Percentiles rank a stretch among this genome's conserved stretches.
phyloP scores from a whole-genome alignment of 2,113 vertebrate genomes.

The Marcusenius ussheri region DNA sequence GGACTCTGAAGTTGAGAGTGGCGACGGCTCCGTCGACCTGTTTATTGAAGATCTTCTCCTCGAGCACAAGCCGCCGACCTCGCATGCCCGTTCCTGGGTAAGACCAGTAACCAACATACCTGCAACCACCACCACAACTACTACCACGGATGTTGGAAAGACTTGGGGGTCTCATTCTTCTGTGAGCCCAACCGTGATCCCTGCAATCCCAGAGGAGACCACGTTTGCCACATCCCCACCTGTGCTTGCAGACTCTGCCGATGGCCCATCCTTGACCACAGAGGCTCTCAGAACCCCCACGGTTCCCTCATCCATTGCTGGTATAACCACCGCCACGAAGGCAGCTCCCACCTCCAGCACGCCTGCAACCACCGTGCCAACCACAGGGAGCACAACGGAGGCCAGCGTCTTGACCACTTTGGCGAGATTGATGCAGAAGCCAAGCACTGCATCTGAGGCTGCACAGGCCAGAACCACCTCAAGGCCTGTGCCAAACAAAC shows the following conservation, averaged over 20 bases:
- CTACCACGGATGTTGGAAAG: not conserved
- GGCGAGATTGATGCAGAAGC: slow-evolving; percentile 5
- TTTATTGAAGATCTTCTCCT: slow-evolving; percentile 86
- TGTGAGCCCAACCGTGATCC: not conserved
- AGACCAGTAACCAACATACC: slow-evolving; percentile 31
- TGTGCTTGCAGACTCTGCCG: not conserved
- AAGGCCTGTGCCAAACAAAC: slow-evolving; percentile 25
- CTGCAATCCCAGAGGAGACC: not conserved
- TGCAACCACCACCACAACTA: slow-evolving; percentile 15
- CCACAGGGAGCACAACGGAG: not conserved
- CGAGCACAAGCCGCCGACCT: slow-evolving; percentile 52
- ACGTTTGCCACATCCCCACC: not conserved
- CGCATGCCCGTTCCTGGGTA: slow-evolving; percentile 33
- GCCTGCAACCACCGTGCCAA: slow-evolving; percentile 10
- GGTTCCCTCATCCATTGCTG: not conserved
- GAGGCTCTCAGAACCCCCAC: slow-evolving; percentile 7
- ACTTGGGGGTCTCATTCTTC: slow-evolving; percentile 20
- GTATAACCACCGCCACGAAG: slow-evolving; percentile 5
- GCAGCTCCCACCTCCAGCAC: slow-evolving; percentile 3
- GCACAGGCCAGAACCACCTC: slow-evolving; percentile 19
- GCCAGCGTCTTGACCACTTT: slow-evolving; percentile 12
- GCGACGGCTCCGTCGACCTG: slow-evolving; percentile 69
- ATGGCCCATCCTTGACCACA: not conserved
- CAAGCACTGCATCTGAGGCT: slow-evolving; percentile 22
- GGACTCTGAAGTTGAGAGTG: slow-evolving; percentile 80